Conservation (phyloP, 2,113 vertebrate species). For the Pipa parva region DNA sequence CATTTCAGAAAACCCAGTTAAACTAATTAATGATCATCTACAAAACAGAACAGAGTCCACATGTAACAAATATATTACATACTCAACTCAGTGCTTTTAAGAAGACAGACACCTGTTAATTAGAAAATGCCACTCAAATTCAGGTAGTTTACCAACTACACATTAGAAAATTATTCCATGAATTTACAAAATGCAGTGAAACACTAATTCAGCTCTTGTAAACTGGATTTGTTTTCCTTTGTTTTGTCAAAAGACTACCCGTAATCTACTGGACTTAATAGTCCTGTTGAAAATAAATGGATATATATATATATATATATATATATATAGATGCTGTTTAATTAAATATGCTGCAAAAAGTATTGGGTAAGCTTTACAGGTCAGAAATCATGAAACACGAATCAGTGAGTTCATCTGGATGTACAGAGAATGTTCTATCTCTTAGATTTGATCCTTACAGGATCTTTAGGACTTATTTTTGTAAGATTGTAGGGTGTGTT, state of each 20-base stretch:
- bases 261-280: conserved; percentile 88
- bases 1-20: conserved; percentile 68
- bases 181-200: conserved; percentile 74
- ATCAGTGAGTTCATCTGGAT: too few species aligned
- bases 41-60: neutral
- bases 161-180: conserved; percentile 59
- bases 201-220: conserved; percentile 74
- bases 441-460: too few species aligned
- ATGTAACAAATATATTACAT: conserved; percentile 1
- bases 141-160: conserved; percentile 52
- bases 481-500: too few species aligned
- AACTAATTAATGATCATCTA: conserved; percentile 15
- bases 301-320: too few species aligned
- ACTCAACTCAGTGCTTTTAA: neutral
- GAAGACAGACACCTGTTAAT: conserved; percentile 47
- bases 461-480: too few species aligned
- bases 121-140: conserved; percentile 48
- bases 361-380: neutral
- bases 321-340: too few species aligned
- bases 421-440: too few species aligned
- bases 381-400: too few species aligned
- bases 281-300: conserved; percentile 75
- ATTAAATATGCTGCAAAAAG: neutral
- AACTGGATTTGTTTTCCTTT: conserved; percentile 63
- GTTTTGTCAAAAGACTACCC: conserved; percentile 87